Conservation (phyloP, 1,140 invertebrate species). For the Anastrepha ludens region DNA sequence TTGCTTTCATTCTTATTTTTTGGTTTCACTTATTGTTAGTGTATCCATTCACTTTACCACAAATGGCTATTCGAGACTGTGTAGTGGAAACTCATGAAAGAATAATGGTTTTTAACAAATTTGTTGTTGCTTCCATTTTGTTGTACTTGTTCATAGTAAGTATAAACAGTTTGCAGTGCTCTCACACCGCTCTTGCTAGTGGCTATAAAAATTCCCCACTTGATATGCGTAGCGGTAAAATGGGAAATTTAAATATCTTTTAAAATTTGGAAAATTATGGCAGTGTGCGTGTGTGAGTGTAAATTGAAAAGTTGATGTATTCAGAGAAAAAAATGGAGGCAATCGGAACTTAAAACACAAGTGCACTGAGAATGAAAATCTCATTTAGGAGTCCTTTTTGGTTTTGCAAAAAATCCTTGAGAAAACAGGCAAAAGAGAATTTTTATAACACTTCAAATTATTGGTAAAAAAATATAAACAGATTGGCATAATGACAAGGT, state of each 20-base stretch:
- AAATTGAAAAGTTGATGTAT: too few species aligned
- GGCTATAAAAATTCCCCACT: background rate
- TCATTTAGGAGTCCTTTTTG: too few species aligned
- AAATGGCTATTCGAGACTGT: conserved; percentile 1
- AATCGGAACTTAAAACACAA: too few species aligned
- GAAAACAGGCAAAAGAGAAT: too few species aligned
- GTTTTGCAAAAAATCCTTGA: too few species aligned
- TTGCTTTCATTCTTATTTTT: background rate
- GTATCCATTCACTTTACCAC: conserved; percentile 37
- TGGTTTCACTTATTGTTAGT: conserved; percentile 26
- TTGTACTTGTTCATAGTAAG: background rate
- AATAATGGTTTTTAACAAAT: conserved; percentile 23
- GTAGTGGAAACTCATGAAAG: conserved; percentile 32
- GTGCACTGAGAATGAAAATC: too few species aligned
- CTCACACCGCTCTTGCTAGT: background rate
- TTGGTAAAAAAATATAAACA: too few species aligned
- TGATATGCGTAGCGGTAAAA: conserved; percentile 1
- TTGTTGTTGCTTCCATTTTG: background rate
- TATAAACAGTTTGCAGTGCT: background rate
- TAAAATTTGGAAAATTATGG: background rate
- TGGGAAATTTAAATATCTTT: background rate
- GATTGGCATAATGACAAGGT: too few species aligned
- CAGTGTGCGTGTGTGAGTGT: too few species aligned
- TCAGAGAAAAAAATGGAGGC: too few species aligned
- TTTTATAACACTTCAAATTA: too few species aligned